Evolutionary conservation across 2,113 vertebrate genomes (phyloP).

Genomic region (Mungos mungo): DNA sequence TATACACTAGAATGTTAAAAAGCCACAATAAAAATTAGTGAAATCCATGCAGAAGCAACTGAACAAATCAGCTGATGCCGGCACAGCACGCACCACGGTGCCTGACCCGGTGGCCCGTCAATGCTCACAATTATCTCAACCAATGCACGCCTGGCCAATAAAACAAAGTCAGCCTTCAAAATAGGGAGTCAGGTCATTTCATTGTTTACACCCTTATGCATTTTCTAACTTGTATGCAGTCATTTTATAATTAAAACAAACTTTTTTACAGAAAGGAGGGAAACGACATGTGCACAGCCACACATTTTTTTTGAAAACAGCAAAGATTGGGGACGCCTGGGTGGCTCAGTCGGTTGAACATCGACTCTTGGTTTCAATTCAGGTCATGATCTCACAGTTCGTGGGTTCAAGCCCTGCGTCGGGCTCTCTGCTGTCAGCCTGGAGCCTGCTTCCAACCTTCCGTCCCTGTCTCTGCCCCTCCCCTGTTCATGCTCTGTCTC

Average conservation of each 20-base stretch:
- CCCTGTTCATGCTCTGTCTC: no score
- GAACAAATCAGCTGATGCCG: background rate
- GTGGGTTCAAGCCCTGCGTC: no score
- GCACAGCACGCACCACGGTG: accelerated
- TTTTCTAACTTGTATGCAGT: background rate
- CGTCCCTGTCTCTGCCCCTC: no score
- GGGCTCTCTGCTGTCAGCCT: no score
- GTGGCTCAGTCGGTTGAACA: no score
- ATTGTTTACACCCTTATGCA: accelerated
- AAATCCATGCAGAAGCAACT: background rate
- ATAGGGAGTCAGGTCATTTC: background rate
- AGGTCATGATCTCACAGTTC: no score
- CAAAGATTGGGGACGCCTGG: background rate
- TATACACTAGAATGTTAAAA: background rate
- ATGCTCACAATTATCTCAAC: accelerated
- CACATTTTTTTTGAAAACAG: background rate
- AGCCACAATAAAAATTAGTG: background rate
- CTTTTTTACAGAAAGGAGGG: background rate
- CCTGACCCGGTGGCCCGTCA: accelerated
- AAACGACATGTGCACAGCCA: background rate
- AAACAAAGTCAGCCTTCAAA: background rate
- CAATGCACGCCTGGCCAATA: accelerated
- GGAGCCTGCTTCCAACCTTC: no score
- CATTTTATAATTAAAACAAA: background rate
- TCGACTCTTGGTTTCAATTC: no score